Percentiles rank a stretch among this genome's conserved stretches.
Evolutionary conservation across 2,888 invertebrate species (phyloP).

Genomic region (Halictus quadricinctus): DNA sequence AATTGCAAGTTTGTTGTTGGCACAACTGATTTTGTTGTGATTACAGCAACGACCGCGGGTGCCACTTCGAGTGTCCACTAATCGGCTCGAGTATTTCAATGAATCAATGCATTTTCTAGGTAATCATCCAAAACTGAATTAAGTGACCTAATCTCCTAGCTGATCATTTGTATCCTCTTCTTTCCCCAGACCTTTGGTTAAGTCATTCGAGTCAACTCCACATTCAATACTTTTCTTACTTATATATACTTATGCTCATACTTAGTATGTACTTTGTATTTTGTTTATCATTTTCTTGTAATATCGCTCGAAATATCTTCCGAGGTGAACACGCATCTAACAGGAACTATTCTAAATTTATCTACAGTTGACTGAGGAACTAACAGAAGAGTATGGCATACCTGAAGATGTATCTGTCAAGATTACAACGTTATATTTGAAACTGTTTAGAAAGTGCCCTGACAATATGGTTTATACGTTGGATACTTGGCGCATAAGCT

Average conservation of each 20-base stretch:
- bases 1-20: conserved; percentile 78
- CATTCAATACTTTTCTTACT: conserved; percentile 68
- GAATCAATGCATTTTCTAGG: conserved; percentile 82
- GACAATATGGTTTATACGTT: conserved; percentile 89
- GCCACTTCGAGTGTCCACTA: conserved; percentile 81
- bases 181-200: conserved; percentile 63
- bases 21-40: conserved; percentile 83
- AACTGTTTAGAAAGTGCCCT: conserved; percentile 91
- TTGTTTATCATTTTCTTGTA: conserved; percentile 56
- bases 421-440: conserved; percentile 88
- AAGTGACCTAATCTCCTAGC: conserved; percentile 76
- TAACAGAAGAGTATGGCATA: conserved; percentile 87
- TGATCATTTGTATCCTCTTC: conserved; percentile 70
- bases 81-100: conserved; percentile 82
- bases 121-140: conserved; percentile 82
- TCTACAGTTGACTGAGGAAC: conserved; percentile 84
- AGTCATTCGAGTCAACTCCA: conserved; percentile 67
- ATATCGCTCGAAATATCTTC: conserved; percentile 27
- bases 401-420: conserved; percentile 86
- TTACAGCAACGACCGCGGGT: conserved; percentile 82
- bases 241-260: conserved; percentile 10
- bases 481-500: conserved; percentile 89
- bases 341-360: conserved; percentile 54
- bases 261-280: conserved; percentile 60
- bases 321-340: conserved; percentile 39